Base-by-base conservation (phyloP, 2,797 vertebrate genomes). In the Cirrhinus molitorella region DNA sequence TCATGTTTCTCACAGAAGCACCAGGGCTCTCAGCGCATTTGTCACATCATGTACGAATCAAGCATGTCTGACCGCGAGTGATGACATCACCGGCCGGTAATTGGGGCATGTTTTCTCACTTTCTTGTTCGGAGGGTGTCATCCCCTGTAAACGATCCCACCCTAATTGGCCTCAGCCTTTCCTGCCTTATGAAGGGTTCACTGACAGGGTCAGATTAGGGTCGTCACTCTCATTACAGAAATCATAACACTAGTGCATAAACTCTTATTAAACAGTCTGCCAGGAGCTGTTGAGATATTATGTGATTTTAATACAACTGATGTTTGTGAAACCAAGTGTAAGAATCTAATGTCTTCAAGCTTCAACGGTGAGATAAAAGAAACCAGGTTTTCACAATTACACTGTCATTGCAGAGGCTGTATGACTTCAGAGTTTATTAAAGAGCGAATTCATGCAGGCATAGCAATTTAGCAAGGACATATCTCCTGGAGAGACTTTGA, bases 271-370 rank as follows among this genome's bases (percentile, higher is more conserved):
- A 80, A 87, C 86, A 74, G 83, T 74, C 81, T 85, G 74, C 71
- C 81, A 89, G 85, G 85, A 12, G 66, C 65, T 37, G 51, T 45
- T 79, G 85, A 25, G 57, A 79, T 28, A 80, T 79, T 80, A 86
- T 79, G 84, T 84, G 79, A 89, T 88, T 88, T 89, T 73, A 81
- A 67, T 83, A 88, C 85, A 83, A 84, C 90, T 89, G 86, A 92
- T 91, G 86, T 88, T 88, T 90, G 53, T 47, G 73, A 85, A 77
- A 72, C 73, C 68, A 23, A 82, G 72, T 34, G 83, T 63, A 5
- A 66, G 80, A 73, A 74, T 82, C 59, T 19, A 72, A 81, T 72
- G 21, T 61, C 61, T 53, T 74, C 45, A 65, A 81, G 80, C 80
- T 74, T 74, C 57, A 74, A 25, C 51, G 57, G 43, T 74, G 51